Evolutionary conservation across 2,113 vertebrate species (phyloP), one percentile per base, ranked within the genome.

Genomic region (Percina caprodes): DNA sequence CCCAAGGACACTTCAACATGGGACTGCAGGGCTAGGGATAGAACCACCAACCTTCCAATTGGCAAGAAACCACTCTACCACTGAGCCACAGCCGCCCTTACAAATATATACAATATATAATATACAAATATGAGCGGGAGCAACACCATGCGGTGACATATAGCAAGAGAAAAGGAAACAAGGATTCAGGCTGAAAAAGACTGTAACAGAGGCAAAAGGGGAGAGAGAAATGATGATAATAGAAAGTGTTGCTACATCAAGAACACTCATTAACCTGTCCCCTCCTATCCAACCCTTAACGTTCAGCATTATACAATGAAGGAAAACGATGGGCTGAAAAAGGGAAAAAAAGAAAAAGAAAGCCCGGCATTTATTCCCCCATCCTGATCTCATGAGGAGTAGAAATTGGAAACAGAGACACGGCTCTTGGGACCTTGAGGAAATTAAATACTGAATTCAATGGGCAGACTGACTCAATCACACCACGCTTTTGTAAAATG

Each of bases 361-460:
- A 67, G 69, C 54, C 74, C 84, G 85, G 82, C 78, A 82, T 87
- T 91, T 88, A 85, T 83, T 88, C 23, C 68, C 71, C 65, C 63
- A 58, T 85, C 69, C 86, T 87, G 86, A 88, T 86, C 88, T 89
- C 83, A 80, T 59, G 86, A 91, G 84, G 72, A 84, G 52, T 39
- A 90, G 79, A 86, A 89, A 92, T 83, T 91, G 91, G 87, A 93
- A 92, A 90, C 77, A 79, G 87, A 91, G 83, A 87, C 90, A 75
- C 12, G 60, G 82, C 89, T 92, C 90, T 72, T 68, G 89, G 87
- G 88, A 90, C 87, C 83, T 83, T 74, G 63, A 91, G 90, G 88
- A 93, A 93, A 93, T 94, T 89, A 93, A 93, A 92, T 90, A 89
- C 84, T 85, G 89, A 86, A 90, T 89, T 92, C 86, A 89, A 79